Base-by-base conservation (phyloP, 2,113 vertebrate genomes). In the Catharus fuscescens region DNA sequence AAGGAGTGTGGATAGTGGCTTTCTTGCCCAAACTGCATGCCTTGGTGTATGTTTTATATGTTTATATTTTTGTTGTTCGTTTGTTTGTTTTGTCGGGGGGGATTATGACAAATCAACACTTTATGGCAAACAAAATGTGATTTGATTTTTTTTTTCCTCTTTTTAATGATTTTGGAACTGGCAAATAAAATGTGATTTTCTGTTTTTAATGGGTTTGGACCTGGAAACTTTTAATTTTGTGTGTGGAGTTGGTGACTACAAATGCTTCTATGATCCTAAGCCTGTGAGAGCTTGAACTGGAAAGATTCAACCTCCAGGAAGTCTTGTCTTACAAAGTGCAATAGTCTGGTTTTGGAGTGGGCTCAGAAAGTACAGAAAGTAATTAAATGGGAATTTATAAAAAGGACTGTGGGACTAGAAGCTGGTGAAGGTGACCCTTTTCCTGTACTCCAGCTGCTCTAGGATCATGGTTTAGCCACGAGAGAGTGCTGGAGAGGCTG, bases 91-190 rank as follows among this genome's bases (percentile, higher is more conserved):
- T 40, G 40, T 40, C 8, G 50, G 14, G 50, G 50, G 50, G 50
- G 50, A 26, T 92, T 72, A 72, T 94, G 88, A 81, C 56, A 78
- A 79, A 92, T 94, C 76, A 96, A 94, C 24, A 67, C n/a, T 78
- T 84, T 14, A 71, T 72, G 78, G 44, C 15, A 67, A 96, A 95
- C 80, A 90, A 95, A 97, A 90, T 70, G 38, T 72, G 34, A 86
- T 92, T 85, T 81, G 52, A 19, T 77, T n/a, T 6, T n/a, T 6
- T n/a, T n/a, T 24, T 15, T 6, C 31, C 31, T 29, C 52, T 53
- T 97, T 95, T 77, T 94, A 95, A 91, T 64, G 20, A 18, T 65
- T 81, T 80, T 81, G 64, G n/a, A 59, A 23, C 36, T 57, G 59
- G 45, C n/a, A 86, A 93, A 77, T 80, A 86, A 92, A 93, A 69